These are phyloP conservation scores for Pseudomyrmex concolor DNA, from an alignment of 1,140 invertebrate species.

Conservation along the genomic window DNA sequence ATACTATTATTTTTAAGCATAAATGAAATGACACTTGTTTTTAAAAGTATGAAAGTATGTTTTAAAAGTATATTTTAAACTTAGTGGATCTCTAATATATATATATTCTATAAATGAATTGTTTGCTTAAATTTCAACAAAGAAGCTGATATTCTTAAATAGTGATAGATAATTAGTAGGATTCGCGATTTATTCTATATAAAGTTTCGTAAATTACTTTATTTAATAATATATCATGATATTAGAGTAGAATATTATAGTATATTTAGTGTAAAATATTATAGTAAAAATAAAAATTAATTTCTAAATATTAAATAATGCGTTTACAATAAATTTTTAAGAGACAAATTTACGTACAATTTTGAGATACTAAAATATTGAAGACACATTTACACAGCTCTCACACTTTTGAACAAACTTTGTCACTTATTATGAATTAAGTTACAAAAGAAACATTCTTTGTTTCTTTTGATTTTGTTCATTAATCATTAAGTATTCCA, in stretches of 20 bases:
- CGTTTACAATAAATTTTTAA: not conserved
- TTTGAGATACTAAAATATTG: not conserved
- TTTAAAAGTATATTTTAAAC: too few species aligned
- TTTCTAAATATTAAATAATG: not conserved
- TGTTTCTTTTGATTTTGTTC: not conserved
- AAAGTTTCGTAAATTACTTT: not conserved
- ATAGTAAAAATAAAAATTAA: not conserved
- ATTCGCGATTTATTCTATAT: not conserved
- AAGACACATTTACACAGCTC: too few species aligned
- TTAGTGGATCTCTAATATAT: too few species aligned
- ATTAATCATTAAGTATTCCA: conserved; percentile 22
- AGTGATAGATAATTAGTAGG: too few species aligned
- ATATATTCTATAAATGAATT: too few species aligned
- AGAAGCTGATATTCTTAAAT: too few species aligned
- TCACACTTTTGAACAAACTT: conserved; percentile 12
- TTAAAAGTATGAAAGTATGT: too few species aligned
- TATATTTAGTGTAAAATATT: not conserved
- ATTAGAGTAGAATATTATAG: not conserved
- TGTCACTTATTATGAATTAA: conserved; percentile 9
- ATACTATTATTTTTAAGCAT: too few species aligned
- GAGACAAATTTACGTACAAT: not conserved
- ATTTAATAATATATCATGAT: conserved; percentile 3
- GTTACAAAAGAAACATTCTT: conserved; percentile 19
- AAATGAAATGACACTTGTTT: too few species aligned
- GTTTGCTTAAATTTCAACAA: too few species aligned